Evolutionary conservation across 2,113 vertebrate genomes (phyloP).

Genomic region (Petrocephalus zakoni): DNA sequence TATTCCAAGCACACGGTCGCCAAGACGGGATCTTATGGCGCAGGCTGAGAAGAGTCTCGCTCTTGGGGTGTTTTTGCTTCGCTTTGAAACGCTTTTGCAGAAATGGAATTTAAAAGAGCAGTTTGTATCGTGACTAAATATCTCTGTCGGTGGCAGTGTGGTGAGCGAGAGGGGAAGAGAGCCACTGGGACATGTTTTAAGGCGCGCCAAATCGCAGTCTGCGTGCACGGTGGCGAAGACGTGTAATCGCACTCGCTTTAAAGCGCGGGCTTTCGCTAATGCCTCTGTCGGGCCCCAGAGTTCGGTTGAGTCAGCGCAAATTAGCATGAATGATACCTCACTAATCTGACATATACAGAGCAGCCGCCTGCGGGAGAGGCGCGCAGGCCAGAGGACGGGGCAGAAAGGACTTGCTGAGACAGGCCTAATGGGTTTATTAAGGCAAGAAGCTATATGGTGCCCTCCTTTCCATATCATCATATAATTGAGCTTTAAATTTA

Average conservation of each 20-base stretch:
- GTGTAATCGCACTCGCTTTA: neutral
- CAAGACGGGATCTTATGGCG: neutral
- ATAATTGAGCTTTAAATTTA: constrained; percentile 6
- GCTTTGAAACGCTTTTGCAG: neutral
- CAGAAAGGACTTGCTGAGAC: constrained; percentile 54
- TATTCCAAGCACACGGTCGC: neutral
- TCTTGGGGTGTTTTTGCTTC: neutral
- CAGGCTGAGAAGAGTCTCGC: too few species aligned
- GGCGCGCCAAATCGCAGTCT: neutral
- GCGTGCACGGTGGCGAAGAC: neutral
- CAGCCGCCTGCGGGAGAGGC: constrained; percentile 53
- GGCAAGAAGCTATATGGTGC: constrained; percentile 5
- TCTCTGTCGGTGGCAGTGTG: neutral
- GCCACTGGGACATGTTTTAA: neutral
- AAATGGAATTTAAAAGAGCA: neutral
- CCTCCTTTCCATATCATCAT: constrained; percentile 3
- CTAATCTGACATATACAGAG: constrained; percentile 65
- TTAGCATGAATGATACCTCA: constrained; percentile 65
- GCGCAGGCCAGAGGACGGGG: constrained; percentile 46
- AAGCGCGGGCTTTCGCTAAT: neutral
- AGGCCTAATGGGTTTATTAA: constrained; percentile 21
- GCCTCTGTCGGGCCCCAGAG: constrained; percentile 46
- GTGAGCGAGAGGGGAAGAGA: neutral
- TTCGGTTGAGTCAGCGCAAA: constrained; percentile 68
- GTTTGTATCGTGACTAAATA: neutral